Evolutionary conservation across 2,113 vertebrate species (phyloP), one percentile per base, ranked within the genome.

Genomic region (Corythornis vintsioides): DNA sequence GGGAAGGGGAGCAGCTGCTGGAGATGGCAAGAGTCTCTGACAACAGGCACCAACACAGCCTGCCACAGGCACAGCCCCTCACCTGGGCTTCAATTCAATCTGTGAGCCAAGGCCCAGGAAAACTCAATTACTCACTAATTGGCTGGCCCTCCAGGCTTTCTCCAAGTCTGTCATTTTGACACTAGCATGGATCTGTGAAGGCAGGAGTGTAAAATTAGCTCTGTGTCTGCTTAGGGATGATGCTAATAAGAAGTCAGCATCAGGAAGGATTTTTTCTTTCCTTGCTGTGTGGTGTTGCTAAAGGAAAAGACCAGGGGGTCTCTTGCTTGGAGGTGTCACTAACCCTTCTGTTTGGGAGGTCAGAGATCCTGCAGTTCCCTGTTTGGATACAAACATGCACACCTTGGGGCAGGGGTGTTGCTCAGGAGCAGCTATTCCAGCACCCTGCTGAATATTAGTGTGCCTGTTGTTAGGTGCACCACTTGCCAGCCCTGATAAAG

Each of bases 11-110:
- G 18, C 11, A 31, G 21, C 33, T 42, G 9, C 48, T 47, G 2
- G 4, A 47, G 2, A 8, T 1, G 25, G 7, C 47, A 52, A 1
- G 1, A 45, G 0, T 0, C 63, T 21, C 24, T 29, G 40, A 65
- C 5, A 4, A 5, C 18, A 28, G 1, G 1, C 29, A 88, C 4
- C 15, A 72, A 25, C 13, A 66, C 16, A 43, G 2, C 22, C 12
- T 33, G 2, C 7, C 4, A 10, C 3, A 57, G 2, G 2, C 6
- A 38, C 1, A 1, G 11, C 1, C 0, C 0, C 22, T 25, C 55
- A 59, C 56, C 56, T 64, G 72, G 38, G 17, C 43, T 75, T 80
- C 24, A 72, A 81, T 31, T 72, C 6, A 52, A 3, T 10, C 29
- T 1, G 0, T 80, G 59, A 83, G 52, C 47, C 38, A 82, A 70